phyloP scores from a whole-genome alignment of 2,113 vertebrate species.

The Empidonax traillii region DNA sequence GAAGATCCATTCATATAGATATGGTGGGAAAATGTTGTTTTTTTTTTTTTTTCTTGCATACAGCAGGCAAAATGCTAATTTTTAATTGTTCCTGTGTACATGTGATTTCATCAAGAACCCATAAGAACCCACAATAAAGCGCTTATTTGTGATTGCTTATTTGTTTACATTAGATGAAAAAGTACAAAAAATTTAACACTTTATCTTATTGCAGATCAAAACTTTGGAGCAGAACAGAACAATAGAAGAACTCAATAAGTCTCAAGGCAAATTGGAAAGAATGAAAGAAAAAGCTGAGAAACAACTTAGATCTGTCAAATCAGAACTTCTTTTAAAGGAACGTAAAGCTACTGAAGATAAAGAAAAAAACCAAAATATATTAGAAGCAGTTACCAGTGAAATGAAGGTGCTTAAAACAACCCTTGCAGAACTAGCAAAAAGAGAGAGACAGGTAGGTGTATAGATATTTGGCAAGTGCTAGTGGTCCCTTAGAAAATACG shows the following conservation, averaged over 20 bases:
- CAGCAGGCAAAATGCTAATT: not conserved
- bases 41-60: not conserved
- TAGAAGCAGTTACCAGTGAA: constrained; percentile 71
- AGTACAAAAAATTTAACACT: not conserved
- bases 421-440: constrained; percentile 80
- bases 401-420: constrained; percentile 75
- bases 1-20: not conserved
- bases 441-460: constrained; percentile 81
- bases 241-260: constrained; percentile 82
- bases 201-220: constrained; percentile 78
- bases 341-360: constrained; percentile 72
- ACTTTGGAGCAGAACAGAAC: constrained; percentile 83
- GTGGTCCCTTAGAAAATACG: not conserved
- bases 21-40: fast-evolving
- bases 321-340: constrained; percentile 77
- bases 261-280: constrained; percentile 78
- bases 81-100: not conserved
- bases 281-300: constrained; percentile 81
- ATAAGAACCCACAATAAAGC: not conserved
- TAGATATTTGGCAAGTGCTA: not conserved
- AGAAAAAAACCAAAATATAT: constrained; percentile 60
- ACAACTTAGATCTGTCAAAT: constrained; percentile 72
- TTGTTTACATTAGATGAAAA: not conserved
- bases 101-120: not conserved
- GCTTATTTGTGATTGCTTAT: not conserved